phyloP scores from a whole-genome alignment of 2,888 invertebrate genomes.

The Aphelenchoides bicaudatus region DNA sequence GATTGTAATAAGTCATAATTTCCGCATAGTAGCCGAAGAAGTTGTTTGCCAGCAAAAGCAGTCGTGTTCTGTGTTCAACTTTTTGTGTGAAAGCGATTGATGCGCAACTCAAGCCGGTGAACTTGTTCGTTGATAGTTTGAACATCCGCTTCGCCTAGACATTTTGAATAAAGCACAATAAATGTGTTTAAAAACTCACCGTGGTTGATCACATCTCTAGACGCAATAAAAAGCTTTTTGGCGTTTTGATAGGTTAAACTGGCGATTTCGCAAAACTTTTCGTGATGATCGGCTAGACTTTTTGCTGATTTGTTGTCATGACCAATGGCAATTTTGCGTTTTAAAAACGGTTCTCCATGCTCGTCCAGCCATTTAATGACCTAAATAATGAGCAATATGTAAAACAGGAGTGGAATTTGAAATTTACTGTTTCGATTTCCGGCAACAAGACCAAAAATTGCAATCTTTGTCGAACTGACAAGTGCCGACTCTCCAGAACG shows the following conservation, averaged over 20 bases:
- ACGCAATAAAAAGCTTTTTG: slow-evolving; percentile 43
- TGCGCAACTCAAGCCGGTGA: background rate
- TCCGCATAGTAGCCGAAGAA: slow-evolving; percentile 54
- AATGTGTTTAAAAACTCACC: slow-evolving; percentile 26
- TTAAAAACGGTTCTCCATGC: slow-evolving; percentile 56
- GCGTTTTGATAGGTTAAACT: slow-evolving; percentile 52
- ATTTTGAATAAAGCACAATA: background rate
- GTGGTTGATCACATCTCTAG: slow-evolving; percentile 36
- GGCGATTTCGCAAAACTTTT: slow-evolving; percentile 52
- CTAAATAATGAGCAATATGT: slow-evolving; percentile 13
- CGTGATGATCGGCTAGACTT: slow-evolving; percentile 39
- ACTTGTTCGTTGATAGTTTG: background rate
- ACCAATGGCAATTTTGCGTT: slow-evolving; percentile 48
- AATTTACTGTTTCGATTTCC: slow-evolving; percentile 1
- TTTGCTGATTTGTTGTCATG: slow-evolving; percentile 35
- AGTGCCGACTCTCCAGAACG: slow-evolving; percentile 8
- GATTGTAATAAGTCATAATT: slow-evolving; percentile 56
- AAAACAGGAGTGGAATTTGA: background rate
- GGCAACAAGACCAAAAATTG: slow-evolving; percentile 2
- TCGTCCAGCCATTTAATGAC: slow-evolving; percentile 57
- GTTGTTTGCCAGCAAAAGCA: slow-evolving; percentile 43
- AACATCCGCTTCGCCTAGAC: background rate
- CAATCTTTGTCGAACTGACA: background rate
- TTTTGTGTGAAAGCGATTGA: slow-evolving; percentile 29
- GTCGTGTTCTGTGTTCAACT: slow-evolving; percentile 31